Conservation (phyloP, 2,113 vertebrate genomes). For the Indri indri region DNA sequence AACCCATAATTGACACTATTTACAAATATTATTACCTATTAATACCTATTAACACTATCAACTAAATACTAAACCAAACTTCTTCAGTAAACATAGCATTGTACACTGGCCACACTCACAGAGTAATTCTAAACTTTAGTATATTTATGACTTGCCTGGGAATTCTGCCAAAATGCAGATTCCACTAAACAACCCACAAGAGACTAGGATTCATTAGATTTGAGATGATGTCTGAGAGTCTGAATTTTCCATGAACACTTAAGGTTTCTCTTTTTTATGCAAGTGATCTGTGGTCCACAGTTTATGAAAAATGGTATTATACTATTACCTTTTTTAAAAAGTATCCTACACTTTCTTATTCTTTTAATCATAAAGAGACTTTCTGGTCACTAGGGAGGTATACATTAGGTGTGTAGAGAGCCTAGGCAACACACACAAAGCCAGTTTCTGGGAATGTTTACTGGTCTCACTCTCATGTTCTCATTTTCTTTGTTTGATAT, state of each 20-base stretch:
- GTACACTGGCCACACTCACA: background rate
- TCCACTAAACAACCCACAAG: background rate
- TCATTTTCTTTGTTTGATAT: background rate
- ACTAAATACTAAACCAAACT: background rate
- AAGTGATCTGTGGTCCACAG: background rate
- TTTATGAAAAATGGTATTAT: background rate
- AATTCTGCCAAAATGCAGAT: background rate
- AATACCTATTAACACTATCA: constrained; percentile 12
- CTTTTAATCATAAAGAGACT: background rate
- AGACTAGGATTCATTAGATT: background rate
- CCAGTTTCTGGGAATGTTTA: background rate
- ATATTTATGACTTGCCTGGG: background rate
- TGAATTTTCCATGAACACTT: background rate
- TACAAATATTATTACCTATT: constrained; percentile 24
- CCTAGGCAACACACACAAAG: background rate
- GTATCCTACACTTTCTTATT: background rate
- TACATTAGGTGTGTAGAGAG: background rate
- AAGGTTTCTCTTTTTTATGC: background rate
- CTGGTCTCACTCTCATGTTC: background rate
- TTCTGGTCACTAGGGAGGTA: background rate
- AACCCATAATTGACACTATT: constrained; percentile 6
- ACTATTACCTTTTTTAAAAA: background rate
- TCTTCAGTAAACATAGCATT: background rate
- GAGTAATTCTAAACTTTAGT: background rate
- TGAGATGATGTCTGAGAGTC: background rate